These are phyloP conservation scores for Carduelis carduelis DNA, from an alignment of 2,797 vertebrate species.

Conservation along the genomic window DNA sequence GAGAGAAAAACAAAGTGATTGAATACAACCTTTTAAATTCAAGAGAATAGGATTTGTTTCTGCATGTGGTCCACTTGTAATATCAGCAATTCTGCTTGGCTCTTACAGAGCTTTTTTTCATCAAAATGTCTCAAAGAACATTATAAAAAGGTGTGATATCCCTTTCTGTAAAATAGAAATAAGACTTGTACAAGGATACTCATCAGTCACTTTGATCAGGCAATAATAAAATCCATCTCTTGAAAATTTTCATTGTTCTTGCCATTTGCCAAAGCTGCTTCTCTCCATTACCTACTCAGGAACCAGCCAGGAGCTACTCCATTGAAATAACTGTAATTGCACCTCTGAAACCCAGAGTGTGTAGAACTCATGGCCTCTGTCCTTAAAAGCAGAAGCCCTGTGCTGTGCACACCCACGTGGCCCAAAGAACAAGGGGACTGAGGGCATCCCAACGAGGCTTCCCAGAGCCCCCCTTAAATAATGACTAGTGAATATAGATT, in stretches of 20 bases:
- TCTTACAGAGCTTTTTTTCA: constrained; percentile 4
- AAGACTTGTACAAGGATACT: not conserved
- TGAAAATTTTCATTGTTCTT: not conserved
- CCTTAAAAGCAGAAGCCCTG: not conserved
- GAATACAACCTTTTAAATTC: not conserved
- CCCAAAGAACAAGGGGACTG: not conserved
- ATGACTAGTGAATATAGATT: not conserved
- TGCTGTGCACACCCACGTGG: not conserved
- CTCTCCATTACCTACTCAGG: not conserved
- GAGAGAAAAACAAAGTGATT: not conserved
- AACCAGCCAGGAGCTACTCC: not conserved
- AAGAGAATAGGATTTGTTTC: not conserved
- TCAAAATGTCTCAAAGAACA: not conserved
- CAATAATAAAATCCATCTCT: not conserved
- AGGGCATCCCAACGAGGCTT: not conserved
- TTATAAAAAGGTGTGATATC: not conserved
- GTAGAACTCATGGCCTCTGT: not conserved
- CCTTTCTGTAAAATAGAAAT: not conserved
- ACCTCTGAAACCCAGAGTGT: not conserved
- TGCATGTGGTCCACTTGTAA: constrained; percentile 27
- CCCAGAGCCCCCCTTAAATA: not conserved
- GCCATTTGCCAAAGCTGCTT: not conserved
- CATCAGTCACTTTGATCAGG: not conserved
- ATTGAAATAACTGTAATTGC: not conserved
- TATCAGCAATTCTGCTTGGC: not conserved